Conservation (phyloP, 1,140 invertebrate species). For the Aphis gossypii region DNA sequence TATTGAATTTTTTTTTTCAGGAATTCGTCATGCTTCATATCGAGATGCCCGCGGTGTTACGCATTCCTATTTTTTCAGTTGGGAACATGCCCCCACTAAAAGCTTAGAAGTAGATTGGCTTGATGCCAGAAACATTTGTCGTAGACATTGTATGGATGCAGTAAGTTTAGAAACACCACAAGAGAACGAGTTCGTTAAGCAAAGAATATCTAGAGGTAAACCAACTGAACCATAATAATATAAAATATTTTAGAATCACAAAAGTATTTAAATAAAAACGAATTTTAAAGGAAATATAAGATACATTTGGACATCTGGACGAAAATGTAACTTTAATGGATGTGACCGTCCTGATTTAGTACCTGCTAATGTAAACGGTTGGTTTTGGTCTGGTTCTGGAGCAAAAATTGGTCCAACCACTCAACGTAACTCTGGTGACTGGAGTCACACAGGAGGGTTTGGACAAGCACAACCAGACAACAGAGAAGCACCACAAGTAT, state of each 20-base stretch:
- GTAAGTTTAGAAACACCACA: slow-evolving; percentile 88
- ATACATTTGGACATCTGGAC: slow-evolving; percentile 89
- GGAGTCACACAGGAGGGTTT: slow-evolving; percentile 85
- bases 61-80: slow-evolving; percentile 93
- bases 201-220: slow-evolving; percentile 75
- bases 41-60: slow-evolving; percentile 83
- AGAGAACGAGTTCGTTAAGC: slow-evolving; percentile 90
- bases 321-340: slow-evolving; percentile 91
- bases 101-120: slow-evolving; percentile 89
- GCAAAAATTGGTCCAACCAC: slow-evolving; percentile 88
- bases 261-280: background rate
- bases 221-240: background rate
- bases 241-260: background rate
- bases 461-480: slow-evolving; percentile 88
- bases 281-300: slow-evolving; percentile 67
- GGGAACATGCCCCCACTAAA: slow-evolving; percentile 86
- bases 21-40: slow-evolving; percentile 84
- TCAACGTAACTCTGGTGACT: slow-evolving; percentile 85
- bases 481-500: slow-evolving; percentile 84
- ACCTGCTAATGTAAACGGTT: slow-evolving; percentile 87
- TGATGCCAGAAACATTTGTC: slow-evolving; percentile 88
- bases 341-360: slow-evolving; percentile 86
- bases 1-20: slow-evolving; percentile 64
- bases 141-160: slow-evolving; percentile 91
- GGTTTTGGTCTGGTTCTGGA: slow-evolving; percentile 92